Evolutionary conservation across 2,888 invertebrate genomes (phyloP).

Genomic region (Pelosia muscerda): DNA sequence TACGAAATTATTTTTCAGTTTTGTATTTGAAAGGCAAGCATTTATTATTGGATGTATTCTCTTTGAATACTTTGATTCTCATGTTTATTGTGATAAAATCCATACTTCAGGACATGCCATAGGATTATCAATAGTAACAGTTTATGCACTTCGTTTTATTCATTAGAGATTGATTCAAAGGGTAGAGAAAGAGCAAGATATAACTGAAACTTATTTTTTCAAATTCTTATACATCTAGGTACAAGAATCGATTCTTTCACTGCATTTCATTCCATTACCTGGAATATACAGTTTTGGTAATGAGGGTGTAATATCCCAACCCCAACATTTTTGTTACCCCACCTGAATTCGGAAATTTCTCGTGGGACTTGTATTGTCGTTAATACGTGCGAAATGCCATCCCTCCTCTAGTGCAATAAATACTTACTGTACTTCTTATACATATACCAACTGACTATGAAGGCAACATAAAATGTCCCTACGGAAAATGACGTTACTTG

Average conservation of each 20-base stretch:
- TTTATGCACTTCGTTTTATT: too few species aligned
- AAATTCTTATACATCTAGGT: too few species aligned
- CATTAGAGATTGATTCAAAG: too few species aligned
- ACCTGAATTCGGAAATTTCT: constrained; percentile 75
- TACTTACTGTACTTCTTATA: constrained; percentile 34
- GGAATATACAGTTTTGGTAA: constrained; percentile 58
- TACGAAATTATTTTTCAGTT: constrained; percentile 41
- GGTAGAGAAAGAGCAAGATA: too few species aligned
- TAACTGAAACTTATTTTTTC: too few species aligned
- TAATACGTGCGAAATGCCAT: constrained; percentile 72
- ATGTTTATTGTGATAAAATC: constrained; percentile 13
- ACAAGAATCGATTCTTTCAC: constrained; percentile 47
- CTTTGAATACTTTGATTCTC: not conserved
- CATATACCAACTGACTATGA: constrained; percentile 13
- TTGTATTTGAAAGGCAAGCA: constrained; percentile 13
- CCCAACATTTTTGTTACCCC: constrained; percentile 67
- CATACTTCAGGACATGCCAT: constrained; percentile 15
- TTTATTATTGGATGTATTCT: constrained; percentile 18
- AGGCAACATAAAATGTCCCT: constrained; percentile 5
- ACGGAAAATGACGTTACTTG: not conserved
- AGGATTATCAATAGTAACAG: not conserved
- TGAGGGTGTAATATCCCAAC: constrained; percentile 63
- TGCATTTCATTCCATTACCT: constrained; percentile 62
- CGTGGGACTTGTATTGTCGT: constrained; percentile 73
- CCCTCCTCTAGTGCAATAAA: constrained; percentile 59